Evolutionary conservation across 2,113 vertebrate species (phyloP).

Genomic region (Axis porcinus): DNA sequence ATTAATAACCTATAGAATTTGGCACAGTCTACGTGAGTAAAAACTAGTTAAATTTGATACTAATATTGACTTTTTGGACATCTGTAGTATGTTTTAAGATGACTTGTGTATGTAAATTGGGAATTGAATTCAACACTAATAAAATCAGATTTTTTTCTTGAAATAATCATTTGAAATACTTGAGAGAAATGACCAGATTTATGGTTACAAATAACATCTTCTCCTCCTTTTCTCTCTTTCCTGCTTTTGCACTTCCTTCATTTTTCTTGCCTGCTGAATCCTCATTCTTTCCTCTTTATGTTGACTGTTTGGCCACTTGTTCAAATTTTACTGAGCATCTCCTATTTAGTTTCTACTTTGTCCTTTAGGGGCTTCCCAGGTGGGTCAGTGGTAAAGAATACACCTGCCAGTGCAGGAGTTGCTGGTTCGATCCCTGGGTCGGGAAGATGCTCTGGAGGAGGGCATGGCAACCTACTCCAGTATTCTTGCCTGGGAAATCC

Average conservation of each 20-base stretch:
- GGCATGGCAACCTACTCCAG: background rate
- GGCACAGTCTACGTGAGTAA: background rate
- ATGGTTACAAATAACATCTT: background rate
- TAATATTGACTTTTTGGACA: background rate
- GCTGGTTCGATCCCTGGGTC: background rate
- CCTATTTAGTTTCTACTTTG: background rate
- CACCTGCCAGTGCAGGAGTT: background rate
- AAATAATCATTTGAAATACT: conserved; percentile 4
- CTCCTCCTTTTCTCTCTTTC: background rate
- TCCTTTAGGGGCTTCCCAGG: background rate
- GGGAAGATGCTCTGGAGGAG: background rate
- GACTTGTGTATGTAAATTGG: background rate
- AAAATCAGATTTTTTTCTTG: background rate
- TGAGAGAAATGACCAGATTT: background rate
- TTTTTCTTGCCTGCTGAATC: background rate
- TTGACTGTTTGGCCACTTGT: background rate
- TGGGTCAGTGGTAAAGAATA: background rate
- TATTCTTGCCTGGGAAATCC: background rate
- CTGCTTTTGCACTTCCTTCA: background rate
- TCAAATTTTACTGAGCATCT: background rate
- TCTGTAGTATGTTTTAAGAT: background rate
- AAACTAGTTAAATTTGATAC: background rate
- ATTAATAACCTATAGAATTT: background rate
- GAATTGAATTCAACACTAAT: background rate
- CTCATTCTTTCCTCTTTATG: background rate